Percentiles rank a stretch among this genome's conserved stretches.
Conservation (phyloP, 2,797 vertebrate species). For the Danio choprae region DNA sequence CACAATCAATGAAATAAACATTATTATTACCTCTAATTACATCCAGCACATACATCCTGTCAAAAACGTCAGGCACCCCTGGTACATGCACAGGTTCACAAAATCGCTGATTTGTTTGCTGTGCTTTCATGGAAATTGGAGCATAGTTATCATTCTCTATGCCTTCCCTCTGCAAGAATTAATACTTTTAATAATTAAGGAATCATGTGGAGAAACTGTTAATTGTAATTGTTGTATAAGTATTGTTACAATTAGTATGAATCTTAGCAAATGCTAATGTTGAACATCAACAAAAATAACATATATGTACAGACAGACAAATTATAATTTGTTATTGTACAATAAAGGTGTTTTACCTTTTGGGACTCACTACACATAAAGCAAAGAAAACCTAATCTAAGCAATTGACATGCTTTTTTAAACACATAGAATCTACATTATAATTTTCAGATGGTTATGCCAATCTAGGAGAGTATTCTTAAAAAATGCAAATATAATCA, state of each 20-base stretch:
- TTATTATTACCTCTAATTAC: constrained; percentile 66
- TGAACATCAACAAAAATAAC: no score
- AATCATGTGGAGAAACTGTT: background rate
- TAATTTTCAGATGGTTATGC: no score
- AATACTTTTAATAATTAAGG: background rate
- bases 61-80: constrained; percentile 62
- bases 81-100: constrained; percentile 69
- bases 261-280: no score
- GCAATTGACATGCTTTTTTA: no score
- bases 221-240: background rate
- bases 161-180: constrained; percentile 54
- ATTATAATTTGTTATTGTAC: no score
- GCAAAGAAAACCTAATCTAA: no score
- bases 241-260: background rate
- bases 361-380: no score
- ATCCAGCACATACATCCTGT: constrained; percentile 60
- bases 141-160: constrained; percentile 59
- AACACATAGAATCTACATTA: no score
- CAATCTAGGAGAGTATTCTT: no score
- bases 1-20: background rate
- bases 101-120: constrained; percentile 54
- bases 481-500: no score
- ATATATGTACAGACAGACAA: no score
- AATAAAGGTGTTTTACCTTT: no score
- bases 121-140: constrained; percentile 53